Conservation (phyloP, 2,113 vertebrate genomes). For the Trematomus loennbergii region DNA sequence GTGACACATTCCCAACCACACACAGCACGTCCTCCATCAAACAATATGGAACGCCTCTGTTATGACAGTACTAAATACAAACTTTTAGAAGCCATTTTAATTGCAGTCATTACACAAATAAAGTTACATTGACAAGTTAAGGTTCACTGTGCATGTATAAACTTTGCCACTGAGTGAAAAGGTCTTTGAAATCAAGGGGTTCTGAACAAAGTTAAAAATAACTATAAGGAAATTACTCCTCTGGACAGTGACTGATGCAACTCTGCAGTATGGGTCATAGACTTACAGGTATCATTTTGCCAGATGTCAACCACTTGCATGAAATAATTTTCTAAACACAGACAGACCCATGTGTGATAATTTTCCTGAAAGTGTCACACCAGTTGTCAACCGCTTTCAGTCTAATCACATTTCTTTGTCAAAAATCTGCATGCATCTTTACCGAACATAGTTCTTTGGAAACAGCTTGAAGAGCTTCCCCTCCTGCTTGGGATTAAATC, state of each 20-base stretch:
- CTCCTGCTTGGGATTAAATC: constrained; percentile 91
- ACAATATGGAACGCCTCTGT: no score
- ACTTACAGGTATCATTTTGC: constrained; percentile 1
- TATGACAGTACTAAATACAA: no score
- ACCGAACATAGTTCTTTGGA: constrained; percentile 93
- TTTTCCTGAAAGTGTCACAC: background rate
- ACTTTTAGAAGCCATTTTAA: background rate
- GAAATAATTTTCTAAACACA: background rate
- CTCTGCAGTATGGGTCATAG: background rate
- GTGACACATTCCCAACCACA: no score
- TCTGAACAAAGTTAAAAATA: background rate
- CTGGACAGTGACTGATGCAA: background rate
- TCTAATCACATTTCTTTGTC: background rate
- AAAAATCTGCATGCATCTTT: constrained; percentile 22
- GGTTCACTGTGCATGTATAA: background rate
- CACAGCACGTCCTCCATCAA: no score
- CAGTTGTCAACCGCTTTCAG: constrained; percentile 2
- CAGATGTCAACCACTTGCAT: background rate
- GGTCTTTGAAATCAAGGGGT: background rate
- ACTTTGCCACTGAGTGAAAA: background rate
- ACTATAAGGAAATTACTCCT: background rate
- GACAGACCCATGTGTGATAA: background rate
- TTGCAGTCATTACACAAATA: constrained; percentile 4
- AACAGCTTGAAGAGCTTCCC: constrained; percentile 93
- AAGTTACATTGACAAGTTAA: background rate